Percentiles rank a stretch among this genome's conserved stretches.
Conservation (phyloP, 2,797 vertebrate species). For the Acridotheres tristis region DNA sequence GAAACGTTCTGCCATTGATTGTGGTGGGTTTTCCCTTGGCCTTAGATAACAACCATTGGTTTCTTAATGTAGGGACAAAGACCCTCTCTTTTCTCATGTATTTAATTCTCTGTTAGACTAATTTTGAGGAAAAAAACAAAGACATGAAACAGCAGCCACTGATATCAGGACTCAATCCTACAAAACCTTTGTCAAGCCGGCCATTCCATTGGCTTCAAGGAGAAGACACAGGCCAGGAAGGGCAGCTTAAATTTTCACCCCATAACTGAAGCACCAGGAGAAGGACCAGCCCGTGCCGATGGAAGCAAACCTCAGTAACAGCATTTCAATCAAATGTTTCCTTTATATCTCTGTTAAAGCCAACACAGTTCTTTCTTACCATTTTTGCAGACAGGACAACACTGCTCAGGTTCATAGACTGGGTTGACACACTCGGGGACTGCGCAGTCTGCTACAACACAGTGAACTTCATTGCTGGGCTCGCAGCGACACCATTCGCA, state of each 20-base stretch:
- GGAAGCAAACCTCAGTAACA: background rate
- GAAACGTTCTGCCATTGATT: background rate
- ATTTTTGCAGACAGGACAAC: slow-evolving; percentile 99
- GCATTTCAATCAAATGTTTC: background rate
- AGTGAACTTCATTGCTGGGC: slow-evolving; percentile 99
- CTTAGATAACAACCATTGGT: background rate
- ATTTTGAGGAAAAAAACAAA: background rate
- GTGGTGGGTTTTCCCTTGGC: background rate
- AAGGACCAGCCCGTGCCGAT: background rate
- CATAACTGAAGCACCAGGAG: background rate
- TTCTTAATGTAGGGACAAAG: background rate
- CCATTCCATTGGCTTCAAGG: background rate
- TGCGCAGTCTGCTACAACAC: slow-evolving; percentile 99
- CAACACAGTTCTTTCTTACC: slow-evolving; percentile 85
- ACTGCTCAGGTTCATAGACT: slow-evolving; percentile 98
- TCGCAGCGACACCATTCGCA: slow-evolving; percentile 99
- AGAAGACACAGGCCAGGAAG: background rate
- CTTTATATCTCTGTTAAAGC: slow-evolving; percentile 63
- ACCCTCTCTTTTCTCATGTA: background rate
- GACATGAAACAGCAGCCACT: background rate
- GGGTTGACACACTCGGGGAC: slow-evolving; percentile 99
- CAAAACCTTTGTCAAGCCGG: background rate
- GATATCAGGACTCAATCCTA: background rate
- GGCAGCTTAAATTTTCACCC: background rate
- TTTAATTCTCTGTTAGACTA: background rate